Evolutionary conservation across 2,888 invertebrate genomes (phyloP).

Genomic region (Marasmarcha lunaedactyla): DNA sequence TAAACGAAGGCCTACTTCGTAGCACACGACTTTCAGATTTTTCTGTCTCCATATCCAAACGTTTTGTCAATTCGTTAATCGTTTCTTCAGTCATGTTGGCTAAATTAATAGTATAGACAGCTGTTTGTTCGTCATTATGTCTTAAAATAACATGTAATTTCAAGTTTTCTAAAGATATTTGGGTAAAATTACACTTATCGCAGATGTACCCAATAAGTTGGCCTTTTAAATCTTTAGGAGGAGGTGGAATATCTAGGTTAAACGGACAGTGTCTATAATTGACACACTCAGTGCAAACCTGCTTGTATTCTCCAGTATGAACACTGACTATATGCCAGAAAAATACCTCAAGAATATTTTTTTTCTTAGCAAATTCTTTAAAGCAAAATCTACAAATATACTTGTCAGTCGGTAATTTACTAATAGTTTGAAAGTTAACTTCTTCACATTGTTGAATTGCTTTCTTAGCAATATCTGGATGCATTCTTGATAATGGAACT

Average conservation of each 20-base stretch:
- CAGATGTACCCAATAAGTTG: constrained; percentile 75
- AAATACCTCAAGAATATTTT: constrained; percentile 53
- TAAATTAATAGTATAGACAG: constrained; percentile 52
- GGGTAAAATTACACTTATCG: constrained; percentile 79
- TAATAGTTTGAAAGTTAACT: constrained; percentile 38
- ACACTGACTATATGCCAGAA: constrained; percentile 78
- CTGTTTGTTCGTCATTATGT: constrained; percentile 59
- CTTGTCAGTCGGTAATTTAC: constrained; percentile 38
- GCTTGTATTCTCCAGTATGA: constrained; percentile 85
- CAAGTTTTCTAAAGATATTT: constrained; percentile 72
- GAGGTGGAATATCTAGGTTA: constrained; percentile 47
- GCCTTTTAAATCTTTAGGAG: constrained; percentile 41
- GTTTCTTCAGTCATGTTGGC: constrained; percentile 34
- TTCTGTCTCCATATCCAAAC: constrained; percentile 5
- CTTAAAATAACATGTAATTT: constrained; percentile 72
- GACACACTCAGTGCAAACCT: constrained; percentile 73
- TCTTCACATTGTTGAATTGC: constrained; percentile 67
- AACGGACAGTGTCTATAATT: constrained; percentile 35
- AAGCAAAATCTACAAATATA: constrained; percentile 53
- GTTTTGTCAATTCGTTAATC: constrained; percentile 23
- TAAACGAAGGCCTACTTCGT: constrained; percentile 32
- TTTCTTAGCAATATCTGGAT: constrained; percentile 54
- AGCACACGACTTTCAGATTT: constrained; percentile 21
- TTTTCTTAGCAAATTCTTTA: constrained; percentile 36
- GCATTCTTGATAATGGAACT: constrained; percentile 73